Percentiles rank a stretch among this genome's conserved stretches.
Evolutionary conservation across 2,888 invertebrate genomes (phyloP).

Genomic region (Marronus borbonicus): DNA sequence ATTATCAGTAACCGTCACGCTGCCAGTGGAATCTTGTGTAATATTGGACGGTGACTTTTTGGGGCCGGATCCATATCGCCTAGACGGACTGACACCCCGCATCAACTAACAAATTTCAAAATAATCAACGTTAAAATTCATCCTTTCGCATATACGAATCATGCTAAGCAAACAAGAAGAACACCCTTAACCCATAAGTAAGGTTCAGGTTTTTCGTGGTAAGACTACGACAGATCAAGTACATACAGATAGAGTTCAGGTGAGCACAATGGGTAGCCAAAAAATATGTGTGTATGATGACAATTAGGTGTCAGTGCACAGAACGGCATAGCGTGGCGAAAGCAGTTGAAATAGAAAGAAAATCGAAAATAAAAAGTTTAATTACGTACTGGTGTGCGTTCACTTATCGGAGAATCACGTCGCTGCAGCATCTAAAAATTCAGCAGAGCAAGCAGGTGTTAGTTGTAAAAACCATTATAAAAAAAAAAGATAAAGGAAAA

Average conservation of each 20-base stretch:
- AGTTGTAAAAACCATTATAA: constrained; percentile 68
- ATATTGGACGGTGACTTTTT: constrained; percentile 60
- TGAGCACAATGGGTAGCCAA: neutral
- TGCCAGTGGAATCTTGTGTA: constrained; percentile 68
- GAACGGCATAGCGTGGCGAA: constrained; percentile 44
- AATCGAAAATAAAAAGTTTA: constrained; percentile 63
- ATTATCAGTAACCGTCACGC: constrained; percentile 66
- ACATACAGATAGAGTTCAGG: neutral
- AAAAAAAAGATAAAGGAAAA: neutral
- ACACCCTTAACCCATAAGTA: neutral
- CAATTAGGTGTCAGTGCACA: constrained; percentile 22
- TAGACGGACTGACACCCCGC: constrained; percentile 73
- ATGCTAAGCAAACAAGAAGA: constrained; percentile 17
- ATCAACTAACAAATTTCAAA: constrained; percentile 72
- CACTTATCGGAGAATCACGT: constrained; percentile 35
- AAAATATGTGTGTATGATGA: constrained; percentile 8
- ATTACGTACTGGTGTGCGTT: constrained; percentile 76
- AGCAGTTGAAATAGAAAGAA: constrained; percentile 53
- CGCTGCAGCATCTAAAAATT: constrained; percentile 62
- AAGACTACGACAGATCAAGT: too few relatives aligned
- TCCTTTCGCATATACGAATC: neutral
- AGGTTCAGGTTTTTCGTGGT: neutral
- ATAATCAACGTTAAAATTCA: neutral
- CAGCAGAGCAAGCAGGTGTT: constrained; percentile 71
- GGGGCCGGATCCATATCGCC: constrained; percentile 64